Base-by-base conservation (phyloP, 2,888 invertebrate species). In the Erebia epiphron region DNA sequence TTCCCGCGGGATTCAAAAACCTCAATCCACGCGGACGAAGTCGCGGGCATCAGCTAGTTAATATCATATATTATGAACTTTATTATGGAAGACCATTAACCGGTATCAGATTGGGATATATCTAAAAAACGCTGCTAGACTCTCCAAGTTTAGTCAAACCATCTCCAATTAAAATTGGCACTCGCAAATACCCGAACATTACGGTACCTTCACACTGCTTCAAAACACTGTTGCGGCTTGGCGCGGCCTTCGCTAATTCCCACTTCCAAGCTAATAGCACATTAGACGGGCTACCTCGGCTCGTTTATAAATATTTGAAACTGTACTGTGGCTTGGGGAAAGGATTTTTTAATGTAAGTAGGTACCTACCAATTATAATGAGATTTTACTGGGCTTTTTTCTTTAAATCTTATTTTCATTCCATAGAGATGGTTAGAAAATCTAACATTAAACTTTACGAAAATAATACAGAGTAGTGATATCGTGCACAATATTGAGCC, bases 241-340 rank as follows among this genome's bases (percentile, higher is more conserved):
- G 54, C 64, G 41, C 16, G 41, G 35, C 35, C 50, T 54, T 16
- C 3, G 41, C 52, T 54, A 64, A 64, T 64, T 64, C 64, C 35
- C 52, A 64, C 16, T 54, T 41, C 52, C 52, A 64, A 16, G 54
- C 64, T 64, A 35, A 64, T 16, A 41, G 64, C 52, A 41, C 54
- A 64, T 64, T 64, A 52, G 52, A 64, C 54, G 41, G 54, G 52
- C 41, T 54, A 54, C 41, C 64, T 64, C 50, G 41, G 35, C 52
- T 35, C 50, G 54, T 64, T 64, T 64, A 52, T 64, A 64, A 64
- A 62, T 62, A 62, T 62, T 62, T 62, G 21, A 62, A 49, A 46
- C 62, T 7, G 21, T 46, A 18, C 18, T 14, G 46, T 49, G 9
- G 62, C 46, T 21, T 49, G 21, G 21, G 14, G 46, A 62, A 49